These are phyloP conservation scores for Girardia tigrina DNA, from an alignment of 2,888 invertebrate species.

Conservation along the genomic window DNA sequence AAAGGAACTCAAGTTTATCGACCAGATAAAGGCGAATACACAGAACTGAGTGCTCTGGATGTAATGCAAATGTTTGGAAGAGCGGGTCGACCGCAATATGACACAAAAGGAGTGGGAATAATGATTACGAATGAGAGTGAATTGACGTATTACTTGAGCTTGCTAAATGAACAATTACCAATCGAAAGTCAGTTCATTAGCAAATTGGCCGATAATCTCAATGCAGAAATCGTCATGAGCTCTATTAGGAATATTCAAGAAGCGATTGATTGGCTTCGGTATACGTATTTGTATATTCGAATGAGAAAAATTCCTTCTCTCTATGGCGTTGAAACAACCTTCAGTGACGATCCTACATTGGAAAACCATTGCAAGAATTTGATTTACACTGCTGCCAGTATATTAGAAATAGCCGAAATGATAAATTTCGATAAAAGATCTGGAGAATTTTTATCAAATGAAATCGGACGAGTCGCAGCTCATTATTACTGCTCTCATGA, in stretches of 20 bases:
- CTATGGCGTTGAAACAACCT: slow-evolving; percentile 63
- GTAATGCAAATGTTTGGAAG: slow-evolving; percentile 86
- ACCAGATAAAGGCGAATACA: slow-evolving; percentile 94
- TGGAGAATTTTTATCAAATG: slow-evolving; percentile 62
- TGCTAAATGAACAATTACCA: slow-evolving; percentile 91
- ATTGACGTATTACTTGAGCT: slow-evolving; percentile 85
- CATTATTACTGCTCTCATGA: slow-evolving; percentile 96
- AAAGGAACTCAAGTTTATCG: slow-evolving; percentile 96
- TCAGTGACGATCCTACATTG: slow-evolving; percentile 66
- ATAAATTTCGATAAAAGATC: slow-evolving; percentile 66
- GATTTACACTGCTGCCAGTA: slow-evolving; percentile 77
- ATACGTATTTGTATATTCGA: slow-evolving; percentile 84
- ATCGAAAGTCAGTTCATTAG: slow-evolving; percentile 87
- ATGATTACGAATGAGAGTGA: slow-evolving; percentile 95
- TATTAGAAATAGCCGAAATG: slow-evolving; percentile 81
- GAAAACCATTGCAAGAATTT: slow-evolving; percentile 83
- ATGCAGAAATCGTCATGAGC: slow-evolving; percentile 89
- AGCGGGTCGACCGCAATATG: slow-evolving; percentile 93
- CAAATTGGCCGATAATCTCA: slow-evolving; percentile 85
- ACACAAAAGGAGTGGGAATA: slow-evolving; percentile 87
- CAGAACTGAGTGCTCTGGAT: slow-evolving; percentile 85
- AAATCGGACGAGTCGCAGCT: slow-evolving; percentile 87
- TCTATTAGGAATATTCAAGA: slow-evolving; percentile 77
- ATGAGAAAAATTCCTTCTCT: slow-evolving; percentile 77
- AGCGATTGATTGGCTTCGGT: slow-evolving; percentile 77